Evolutionary conservation across 2,888 invertebrate species (phyloP).

Genomic region (Neria commutata): DNA sequence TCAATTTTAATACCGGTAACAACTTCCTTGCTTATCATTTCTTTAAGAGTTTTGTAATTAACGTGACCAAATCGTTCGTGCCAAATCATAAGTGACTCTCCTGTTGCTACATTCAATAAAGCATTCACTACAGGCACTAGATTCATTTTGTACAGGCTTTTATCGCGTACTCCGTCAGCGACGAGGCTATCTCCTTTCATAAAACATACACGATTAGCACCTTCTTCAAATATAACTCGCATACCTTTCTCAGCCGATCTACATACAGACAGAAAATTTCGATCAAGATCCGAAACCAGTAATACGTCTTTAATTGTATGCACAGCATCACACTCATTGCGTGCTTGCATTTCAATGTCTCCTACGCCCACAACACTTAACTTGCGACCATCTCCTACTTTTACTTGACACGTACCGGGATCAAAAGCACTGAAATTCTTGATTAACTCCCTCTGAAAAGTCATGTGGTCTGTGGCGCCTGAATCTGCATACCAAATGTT

Average conservation of each 20-base stretch:
- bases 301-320: not conserved
- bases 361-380: slow-evolving; percentile 17
- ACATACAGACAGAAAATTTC: slow-evolving; percentile 21
- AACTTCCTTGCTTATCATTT: slow-evolving; percentile 7
- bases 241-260: slow-evolving; percentile 24
- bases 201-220: slow-evolving; percentile 23
- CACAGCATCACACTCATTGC: not conserved
- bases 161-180: slow-evolving; percentile 27
- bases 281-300: slow-evolving; percentile 7
- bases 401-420: slow-evolving; percentile 12
- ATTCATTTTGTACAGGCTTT: slow-evolving; percentile 26
- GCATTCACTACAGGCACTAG: slow-evolving; percentile 6
- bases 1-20: slow-evolving; percentile 11
- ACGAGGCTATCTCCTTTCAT: slow-evolving; percentile 19
- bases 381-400: slow-evolving; percentile 29
- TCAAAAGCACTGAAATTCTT: slow-evolving; percentile 13
- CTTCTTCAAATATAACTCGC: slow-evolving; percentile 29
- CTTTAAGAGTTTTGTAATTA: slow-evolving; percentile 25
- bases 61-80: slow-evolving; percentile 36
- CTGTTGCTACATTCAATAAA: slow-evolving; percentile 15
- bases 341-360: not conserved
- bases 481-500: slow-evolving; percentile 33
- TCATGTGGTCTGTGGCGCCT: slow-evolving; percentile 38
- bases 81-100: slow-evolving; percentile 27
- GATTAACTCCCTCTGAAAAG: slow-evolving; percentile 26